phyloP scores from a whole-genome alignment of 2,888 invertebrate species.

The Drosophila dives region DNA sequence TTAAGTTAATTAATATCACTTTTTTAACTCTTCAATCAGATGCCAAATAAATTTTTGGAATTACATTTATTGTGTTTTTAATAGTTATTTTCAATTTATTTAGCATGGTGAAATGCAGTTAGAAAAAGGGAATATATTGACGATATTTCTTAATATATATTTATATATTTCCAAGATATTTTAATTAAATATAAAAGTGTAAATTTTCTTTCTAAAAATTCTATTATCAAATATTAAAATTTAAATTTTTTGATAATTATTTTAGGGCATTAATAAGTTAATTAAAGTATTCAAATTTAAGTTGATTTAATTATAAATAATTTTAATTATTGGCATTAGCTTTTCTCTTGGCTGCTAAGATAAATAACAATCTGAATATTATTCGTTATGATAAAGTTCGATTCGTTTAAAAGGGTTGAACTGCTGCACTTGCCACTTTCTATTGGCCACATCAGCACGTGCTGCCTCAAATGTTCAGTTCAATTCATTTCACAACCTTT shows the following conservation, averaged over 20 bases:
- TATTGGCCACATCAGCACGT: conserved; percentile 26
- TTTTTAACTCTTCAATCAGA: conserved; percentile 8
- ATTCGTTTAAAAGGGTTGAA: background rate
- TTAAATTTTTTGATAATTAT: background rate
- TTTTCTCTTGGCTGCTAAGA: background rate
- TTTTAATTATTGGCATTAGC: background rate
- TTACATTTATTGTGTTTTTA: conserved; percentile 11
- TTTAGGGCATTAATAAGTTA: background rate
- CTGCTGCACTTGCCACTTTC: background rate
- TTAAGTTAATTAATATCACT: background rate
- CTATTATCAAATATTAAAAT: background rate
- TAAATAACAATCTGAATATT: background rate
- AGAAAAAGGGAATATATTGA: background rate
- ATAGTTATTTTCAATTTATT: background rate
- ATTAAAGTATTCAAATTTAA: background rate
- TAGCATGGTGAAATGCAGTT: background rate
- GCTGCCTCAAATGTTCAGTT: background rate
- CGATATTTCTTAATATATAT: no score
- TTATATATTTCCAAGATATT: no score
- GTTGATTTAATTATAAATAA: background rate
- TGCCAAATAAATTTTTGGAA: conserved; percentile 20
- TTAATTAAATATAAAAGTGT: background rate
- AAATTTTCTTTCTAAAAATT: background rate
- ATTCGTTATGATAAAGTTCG: background rate
- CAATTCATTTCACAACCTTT: conserved; percentile 29